These are phyloP conservation scores for Myzus persicae DNA, from an alignment of 1,140 invertebrate species.

Conservation along the genomic window DNA sequence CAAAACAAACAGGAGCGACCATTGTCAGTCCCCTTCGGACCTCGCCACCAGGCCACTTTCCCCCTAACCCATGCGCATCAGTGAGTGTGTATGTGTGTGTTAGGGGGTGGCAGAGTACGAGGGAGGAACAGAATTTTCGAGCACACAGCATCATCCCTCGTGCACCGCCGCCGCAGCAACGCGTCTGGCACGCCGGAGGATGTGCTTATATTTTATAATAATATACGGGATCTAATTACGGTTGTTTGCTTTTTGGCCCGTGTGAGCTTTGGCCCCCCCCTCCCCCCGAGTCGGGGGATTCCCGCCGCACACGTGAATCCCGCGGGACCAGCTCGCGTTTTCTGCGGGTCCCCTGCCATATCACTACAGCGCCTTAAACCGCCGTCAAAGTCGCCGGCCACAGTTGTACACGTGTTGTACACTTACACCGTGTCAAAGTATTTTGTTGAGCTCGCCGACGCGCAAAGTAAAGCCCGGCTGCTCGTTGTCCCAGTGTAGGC, in stretches of 20 bases:
- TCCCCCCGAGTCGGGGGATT: background rate
- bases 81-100: background rate
- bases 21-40: background rate
- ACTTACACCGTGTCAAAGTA: background rate
- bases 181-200: background rate
- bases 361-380: background rate
- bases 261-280: background rate
- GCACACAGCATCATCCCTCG: background rate
- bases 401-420: background rate
- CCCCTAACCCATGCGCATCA: background rate
- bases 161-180: background rate
- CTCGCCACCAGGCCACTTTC: background rate
- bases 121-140: background rate
- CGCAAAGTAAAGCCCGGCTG: background rate
- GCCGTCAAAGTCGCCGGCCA: background rate
- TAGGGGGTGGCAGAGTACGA: background rate
- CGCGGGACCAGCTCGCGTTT: background rate
- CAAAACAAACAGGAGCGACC: background rate
- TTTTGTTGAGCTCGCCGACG: background rate
- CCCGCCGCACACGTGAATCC: background rate
- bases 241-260: constrained; percentile 45
- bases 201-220: background rate
- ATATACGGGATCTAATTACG: constrained; percentile 51
- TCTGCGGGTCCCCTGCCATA: background rate
- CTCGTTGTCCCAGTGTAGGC: background rate